Evolutionary conservation across 2,113 vertebrate genomes (phyloP).

Genomic region (Microcebus tavaratra): DNA sequence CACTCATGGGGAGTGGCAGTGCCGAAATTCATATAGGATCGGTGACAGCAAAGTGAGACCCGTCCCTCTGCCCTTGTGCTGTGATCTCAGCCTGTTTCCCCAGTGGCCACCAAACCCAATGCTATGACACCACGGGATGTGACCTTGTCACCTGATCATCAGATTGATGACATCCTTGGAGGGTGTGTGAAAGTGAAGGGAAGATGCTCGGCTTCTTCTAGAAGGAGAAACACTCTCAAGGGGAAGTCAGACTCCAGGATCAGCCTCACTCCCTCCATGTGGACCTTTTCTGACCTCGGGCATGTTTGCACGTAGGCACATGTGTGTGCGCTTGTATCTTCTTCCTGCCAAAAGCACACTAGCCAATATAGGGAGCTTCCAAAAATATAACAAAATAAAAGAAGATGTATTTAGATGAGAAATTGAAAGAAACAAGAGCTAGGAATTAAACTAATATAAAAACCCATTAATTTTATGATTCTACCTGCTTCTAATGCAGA

Average conservation of each 20-base stretch:
- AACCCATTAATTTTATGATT: background rate
- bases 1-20: background rate
- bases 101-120: too few species aligned
- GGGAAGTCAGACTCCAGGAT: too few species aligned
- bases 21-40: background rate
- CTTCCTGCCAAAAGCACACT: background rate
- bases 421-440: background rate
- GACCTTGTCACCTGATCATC: background rate
- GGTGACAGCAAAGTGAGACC: too few species aligned
- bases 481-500: fast-evolving
- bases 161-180: background rate
- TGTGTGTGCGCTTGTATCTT: background rate
- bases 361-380: background rate
- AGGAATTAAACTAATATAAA: background rate
- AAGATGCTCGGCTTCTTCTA: background rate
- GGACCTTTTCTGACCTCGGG: background rate
- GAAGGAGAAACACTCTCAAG: background rate
- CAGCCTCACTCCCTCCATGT: fast-evolving
- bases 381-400: background rate
- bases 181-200: background rate
- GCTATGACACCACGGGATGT: fast-evolving
- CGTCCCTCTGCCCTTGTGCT: too few species aligned
- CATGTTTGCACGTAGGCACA: fast-evolving
- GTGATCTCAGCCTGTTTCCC: background rate
- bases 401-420: background rate